These are phyloP conservation scores for Catonia carolina DNA, from an alignment of 2,888 invertebrate genomes.

Conservation along the genomic window DNA sequence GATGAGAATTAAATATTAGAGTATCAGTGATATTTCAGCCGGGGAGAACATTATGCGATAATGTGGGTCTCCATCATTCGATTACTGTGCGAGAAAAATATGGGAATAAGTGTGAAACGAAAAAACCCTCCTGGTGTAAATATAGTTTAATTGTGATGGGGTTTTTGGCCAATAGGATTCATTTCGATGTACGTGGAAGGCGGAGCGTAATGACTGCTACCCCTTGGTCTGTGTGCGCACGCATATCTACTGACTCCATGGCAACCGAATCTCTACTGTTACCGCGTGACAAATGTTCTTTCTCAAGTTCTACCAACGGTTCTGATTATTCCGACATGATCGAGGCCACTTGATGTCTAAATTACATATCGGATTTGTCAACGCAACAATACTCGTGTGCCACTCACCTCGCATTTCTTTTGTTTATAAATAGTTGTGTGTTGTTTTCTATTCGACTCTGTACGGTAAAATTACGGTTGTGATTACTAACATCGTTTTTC, in stretches of 20 bases:
- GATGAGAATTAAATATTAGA: constrained; percentile 14
- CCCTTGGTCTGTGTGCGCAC: background rate
- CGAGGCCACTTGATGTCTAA: constrained; percentile 3
- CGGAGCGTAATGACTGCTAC: too few relatives aligned
- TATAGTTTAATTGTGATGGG: constrained; percentile 25
- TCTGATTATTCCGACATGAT: constrained; percentile 5
- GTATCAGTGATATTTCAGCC: constrained; percentile 14
- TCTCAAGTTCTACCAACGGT: background rate
- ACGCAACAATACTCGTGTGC: too few relatives aligned
- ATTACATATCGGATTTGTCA: constrained; percentile 4
- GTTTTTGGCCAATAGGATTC: background rate
- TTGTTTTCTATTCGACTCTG: too few relatives aligned
- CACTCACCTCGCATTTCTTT: too few relatives aligned
- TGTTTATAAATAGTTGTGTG: too few relatives aligned
- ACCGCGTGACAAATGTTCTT: constrained; percentile 4
- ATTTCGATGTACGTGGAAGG: too few relatives aligned
- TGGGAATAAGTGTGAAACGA: constrained; percentile 24
- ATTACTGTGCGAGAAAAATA: constrained; percentile 19
- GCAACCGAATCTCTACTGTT: background rate
- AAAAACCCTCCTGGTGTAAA: constrained; percentile 20
- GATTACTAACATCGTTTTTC: too few relatives aligned
- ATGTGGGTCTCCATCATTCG: constrained; percentile 14
- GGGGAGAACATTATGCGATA: constrained; percentile 13
- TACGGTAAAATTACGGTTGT: too few relatives aligned
- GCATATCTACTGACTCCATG: background rate